Evolutionary conservation across 2,797 vertebrate genomes (phyloP).

Genomic region (Lacerta viridis): DNA sequence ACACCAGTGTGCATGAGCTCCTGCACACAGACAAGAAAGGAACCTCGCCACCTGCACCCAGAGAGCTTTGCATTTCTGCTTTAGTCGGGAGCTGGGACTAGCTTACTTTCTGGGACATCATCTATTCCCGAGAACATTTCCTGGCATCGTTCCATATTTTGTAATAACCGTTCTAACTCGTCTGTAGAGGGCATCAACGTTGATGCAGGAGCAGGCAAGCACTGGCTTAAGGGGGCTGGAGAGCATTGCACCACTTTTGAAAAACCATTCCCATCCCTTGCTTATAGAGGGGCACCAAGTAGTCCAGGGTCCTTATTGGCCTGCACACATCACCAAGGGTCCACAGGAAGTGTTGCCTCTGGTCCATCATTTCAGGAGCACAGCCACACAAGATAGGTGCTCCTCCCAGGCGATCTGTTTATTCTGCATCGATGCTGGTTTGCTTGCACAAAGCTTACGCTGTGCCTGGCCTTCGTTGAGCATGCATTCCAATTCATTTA

Average conservation of each 20-base stretch:
- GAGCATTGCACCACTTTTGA: background rate
- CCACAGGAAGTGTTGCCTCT: background rate
- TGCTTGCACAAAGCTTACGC: too few species aligned
- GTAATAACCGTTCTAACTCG: too few species aligned
- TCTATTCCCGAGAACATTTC: background rate
- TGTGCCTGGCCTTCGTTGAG: too few species aligned
- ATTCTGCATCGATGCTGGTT: too few species aligned
- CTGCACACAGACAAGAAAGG: background rate
- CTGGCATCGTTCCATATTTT: background rate
- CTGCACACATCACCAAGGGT: background rate
- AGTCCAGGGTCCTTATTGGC: too few species aligned
- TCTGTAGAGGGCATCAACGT: background rate
- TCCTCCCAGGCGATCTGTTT: too few species aligned
- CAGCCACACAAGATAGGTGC: too few species aligned
- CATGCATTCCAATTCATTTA: too few species aligned
- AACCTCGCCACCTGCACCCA: background rate
- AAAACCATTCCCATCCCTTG: background rate
- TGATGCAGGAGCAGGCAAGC: background rate
- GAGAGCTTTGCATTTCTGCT: background rate
- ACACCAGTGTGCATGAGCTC: background rate
- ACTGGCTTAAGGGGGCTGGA: background rate
- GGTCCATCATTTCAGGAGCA: background rate
- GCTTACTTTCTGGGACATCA: background rate
- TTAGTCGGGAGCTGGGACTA: background rate
- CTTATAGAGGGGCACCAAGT: background rate